phyloP scores from a whole-genome alignment of 2,888 invertebrate species.

The Lasioglossum calceatum region DNA sequence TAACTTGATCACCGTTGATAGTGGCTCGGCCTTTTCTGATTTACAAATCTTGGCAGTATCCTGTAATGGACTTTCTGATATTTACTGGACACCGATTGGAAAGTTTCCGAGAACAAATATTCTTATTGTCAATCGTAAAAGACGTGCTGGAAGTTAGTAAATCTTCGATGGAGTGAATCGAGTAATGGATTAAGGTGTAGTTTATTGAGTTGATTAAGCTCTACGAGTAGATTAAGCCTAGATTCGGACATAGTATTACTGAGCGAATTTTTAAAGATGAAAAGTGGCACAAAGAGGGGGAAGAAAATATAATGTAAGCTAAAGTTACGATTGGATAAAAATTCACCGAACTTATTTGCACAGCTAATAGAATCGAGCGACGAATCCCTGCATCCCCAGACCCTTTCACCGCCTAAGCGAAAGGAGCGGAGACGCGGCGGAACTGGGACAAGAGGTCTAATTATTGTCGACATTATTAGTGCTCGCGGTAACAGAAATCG shows the following conservation, averaged over 20 bases:
- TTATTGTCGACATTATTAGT: constrained; percentile 73
- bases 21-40: neutral
- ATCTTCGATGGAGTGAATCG: neutral
- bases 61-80: neutral
- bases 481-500: constrained; percentile 56
- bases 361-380: neutral
- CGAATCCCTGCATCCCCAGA: neutral
- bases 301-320: no score
- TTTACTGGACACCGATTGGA: neutral
- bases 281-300: neutral
- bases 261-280: no score
- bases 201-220: neutral
- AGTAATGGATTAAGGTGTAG: neutral
- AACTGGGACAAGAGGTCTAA: constrained; percentile 67
- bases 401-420: constrained; percentile 11
- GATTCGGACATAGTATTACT: no score
- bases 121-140: neutral
- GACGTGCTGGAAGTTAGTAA: no score
- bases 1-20: neutral
- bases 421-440: constrained; percentile 22
- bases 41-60: neutral
- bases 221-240: neutral
- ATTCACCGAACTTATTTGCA: neutral
- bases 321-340: no score
- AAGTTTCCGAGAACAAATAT: neutral